phyloP scores from a whole-genome alignment of 1,140 invertebrate species.

The Drosophila serrata region DNA sequence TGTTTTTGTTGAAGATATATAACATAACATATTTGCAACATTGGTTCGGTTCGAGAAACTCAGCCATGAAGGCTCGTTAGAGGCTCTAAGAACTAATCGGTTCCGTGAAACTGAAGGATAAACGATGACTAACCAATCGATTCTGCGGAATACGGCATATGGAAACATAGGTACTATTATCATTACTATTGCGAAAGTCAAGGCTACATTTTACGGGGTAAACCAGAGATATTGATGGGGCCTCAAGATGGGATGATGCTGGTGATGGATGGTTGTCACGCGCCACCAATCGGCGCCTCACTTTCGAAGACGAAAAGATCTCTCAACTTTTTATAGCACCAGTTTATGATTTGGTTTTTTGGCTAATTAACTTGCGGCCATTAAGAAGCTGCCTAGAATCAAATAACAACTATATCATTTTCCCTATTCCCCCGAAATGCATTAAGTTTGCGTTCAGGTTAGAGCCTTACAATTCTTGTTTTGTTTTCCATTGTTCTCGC shows the following conservation, averaged over 20 bases:
- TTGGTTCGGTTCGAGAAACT: conserved; percentile 19
- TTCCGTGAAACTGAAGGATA: conserved; percentile 73
- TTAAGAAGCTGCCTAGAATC: conserved; percentile 47
- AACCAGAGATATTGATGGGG: conserved; percentile 6
- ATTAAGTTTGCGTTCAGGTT: conserved; percentile 36
- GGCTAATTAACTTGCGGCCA: conserved; percentile 57
- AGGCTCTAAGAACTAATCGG: conserved; percentile 65
- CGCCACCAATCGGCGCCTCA: conserved; percentile 45
- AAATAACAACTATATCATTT: conserved; percentile 56
- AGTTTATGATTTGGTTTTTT: conserved; percentile 40
- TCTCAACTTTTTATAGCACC: conserved; percentile 31
- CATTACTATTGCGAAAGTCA: conserved; percentile 19
- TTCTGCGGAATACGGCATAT: conserved; percentile 44
- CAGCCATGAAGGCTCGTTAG: conserved; percentile 63
- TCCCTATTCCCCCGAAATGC: conserved; percentile 56
- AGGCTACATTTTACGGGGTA: conserved; percentile 14
- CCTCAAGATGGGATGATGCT: conserved; percentile 14
- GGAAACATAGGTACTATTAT: conserved; percentile 16
- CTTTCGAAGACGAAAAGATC: conserved; percentile 24
- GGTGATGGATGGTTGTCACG: conserved; percentile 51
- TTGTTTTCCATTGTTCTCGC: conserved; percentile 41
- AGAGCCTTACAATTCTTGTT: conserved; percentile 62
- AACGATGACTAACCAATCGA: conserved; percentile 32
- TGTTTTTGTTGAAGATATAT: conserved; percentile 23
- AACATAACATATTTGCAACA: conserved; percentile 53